Evolutionary conservation across 2,113 vertebrate genomes (phyloP), one percentile per base, ranked within the genome.

Genomic region (Phaethon lepturus): DNA sequence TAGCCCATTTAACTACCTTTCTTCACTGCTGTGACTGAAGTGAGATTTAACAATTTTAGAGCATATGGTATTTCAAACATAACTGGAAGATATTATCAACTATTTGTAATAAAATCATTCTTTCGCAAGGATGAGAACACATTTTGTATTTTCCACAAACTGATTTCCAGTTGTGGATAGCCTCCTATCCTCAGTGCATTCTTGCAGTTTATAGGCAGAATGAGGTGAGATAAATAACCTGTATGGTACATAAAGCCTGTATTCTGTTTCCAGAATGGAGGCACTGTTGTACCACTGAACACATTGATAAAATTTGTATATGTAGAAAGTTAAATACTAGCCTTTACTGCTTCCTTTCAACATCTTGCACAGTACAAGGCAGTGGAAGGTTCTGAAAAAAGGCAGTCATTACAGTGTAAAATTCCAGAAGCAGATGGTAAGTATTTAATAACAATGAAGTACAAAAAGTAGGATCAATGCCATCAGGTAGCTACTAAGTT

Each of bases 1-100:
- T 75, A 95, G 66, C 47, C 67, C 92, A 92, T 95, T 98, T 98
- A 96, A 92, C 66, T 89, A 68, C 22, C 13, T 88, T 71, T 64
- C 53, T 75, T 82, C 53, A 25, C 17, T 79, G 5, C 13, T 84
- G 33, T 50, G 50, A 23, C 16, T 71, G 28, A 80, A 76, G 19
- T 58, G 26, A 72, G 38, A 63, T 11, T 13, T n/a, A 80, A 53
- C 29, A 73, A 23, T 53, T 90, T 17, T 50, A 45, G 22, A 59
- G 3, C 24, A 59, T 50, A 28, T 18, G 9, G 13, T 76, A 58
- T 77, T 88, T 77, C 10, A 79, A 82, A 85, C 23, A 44, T 24
- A 73, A 31, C 9, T 77, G 40, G 29, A 73, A 73, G 11, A 10
- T 31, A 66, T 40, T 92, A 87, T 24, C 12, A 76, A 58, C 26